These are phyloP conservation scores for Psephotus haematonotus DNA, from an alignment of 2,113 vertebrate species.

Conservation along the genomic window DNA sequence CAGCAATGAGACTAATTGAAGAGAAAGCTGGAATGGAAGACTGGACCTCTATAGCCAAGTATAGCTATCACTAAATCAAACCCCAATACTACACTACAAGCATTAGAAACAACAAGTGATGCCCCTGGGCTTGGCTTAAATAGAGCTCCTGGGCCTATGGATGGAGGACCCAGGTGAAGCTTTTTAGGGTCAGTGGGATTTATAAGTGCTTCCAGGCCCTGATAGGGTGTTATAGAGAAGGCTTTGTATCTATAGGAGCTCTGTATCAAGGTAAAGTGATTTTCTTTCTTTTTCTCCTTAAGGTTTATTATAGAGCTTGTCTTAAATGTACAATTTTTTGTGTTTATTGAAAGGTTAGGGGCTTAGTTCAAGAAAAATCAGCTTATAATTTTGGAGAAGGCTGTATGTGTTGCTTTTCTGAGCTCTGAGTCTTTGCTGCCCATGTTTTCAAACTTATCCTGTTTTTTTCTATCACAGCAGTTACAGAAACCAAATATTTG, in stretches of 20 bases:
- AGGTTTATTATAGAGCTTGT: rapidly evolving
- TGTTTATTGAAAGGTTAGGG: rapidly evolving
- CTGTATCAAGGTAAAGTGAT: no score
- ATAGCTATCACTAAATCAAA: rapidly evolving
- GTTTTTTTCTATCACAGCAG: rapidly evolving
- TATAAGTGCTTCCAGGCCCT: not conserved
- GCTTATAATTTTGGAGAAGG: rapidly evolving
- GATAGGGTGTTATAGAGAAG: rapidly evolving
- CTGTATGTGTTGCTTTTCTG: rapidly evolving
- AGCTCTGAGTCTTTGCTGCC: not conserved
- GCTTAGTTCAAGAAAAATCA: rapidly evolving
- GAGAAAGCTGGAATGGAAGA: rapidly evolving
- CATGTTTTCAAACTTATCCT: rapidly evolving
- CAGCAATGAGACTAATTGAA: rapidly evolving
- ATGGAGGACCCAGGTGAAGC: not conserved
- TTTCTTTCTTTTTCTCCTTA: no score
- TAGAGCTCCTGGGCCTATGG: not conserved
- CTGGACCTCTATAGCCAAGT: rapidly evolving
- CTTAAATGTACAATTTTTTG: not conserved
- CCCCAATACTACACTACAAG: rapidly evolving
- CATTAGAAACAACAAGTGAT: rapidly evolving
- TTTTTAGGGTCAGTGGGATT: not conserved
- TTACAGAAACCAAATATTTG: rapidly evolving
- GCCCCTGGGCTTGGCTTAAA: rapidly evolving
- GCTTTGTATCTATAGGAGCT: rapidly evolving